These are phyloP conservation scores for Junco hyemalis DNA, from an alignment of 2,113 vertebrate species.

Conservation along the genomic window DNA sequence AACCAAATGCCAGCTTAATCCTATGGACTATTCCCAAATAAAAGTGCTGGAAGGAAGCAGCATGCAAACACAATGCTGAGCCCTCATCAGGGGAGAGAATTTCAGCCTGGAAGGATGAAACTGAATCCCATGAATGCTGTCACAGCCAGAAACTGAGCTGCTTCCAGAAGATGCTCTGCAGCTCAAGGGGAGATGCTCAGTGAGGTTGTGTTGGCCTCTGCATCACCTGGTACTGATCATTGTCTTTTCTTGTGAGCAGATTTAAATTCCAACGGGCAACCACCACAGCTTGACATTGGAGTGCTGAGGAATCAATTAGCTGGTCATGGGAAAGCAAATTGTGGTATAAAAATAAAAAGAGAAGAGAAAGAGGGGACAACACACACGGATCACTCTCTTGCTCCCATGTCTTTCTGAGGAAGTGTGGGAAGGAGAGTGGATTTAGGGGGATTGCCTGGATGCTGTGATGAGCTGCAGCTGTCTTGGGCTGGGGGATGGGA, in stretches of 20 bases:
- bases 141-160: background rate
- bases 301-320: background rate
- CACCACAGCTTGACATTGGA: background rate
- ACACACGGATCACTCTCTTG: background rate
- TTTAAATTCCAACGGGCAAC: background rate
- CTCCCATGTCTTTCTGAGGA: background rate
- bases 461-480: background rate
- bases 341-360: background rate
- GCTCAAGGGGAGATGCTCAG: background rate
- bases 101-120: background rate
- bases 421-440: background rate
- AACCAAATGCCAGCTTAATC: background rate
- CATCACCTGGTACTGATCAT: background rate
- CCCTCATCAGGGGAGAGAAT: background rate
- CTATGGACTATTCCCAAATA: background rate
- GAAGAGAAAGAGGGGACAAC: background rate
- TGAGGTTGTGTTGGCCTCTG: background rate
- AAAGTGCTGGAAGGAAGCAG: background rate
- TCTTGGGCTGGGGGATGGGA: background rate
- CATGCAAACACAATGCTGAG: background rate
- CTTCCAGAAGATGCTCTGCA: conserved; percentile 12
- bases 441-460: background rate
- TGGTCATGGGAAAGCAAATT: background rate
- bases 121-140: background rate
- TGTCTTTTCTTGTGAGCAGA: background rate